Conservation (phyloP, 2,797 vertebrate genomes). For the Poeciliopsis turneri region DNA sequence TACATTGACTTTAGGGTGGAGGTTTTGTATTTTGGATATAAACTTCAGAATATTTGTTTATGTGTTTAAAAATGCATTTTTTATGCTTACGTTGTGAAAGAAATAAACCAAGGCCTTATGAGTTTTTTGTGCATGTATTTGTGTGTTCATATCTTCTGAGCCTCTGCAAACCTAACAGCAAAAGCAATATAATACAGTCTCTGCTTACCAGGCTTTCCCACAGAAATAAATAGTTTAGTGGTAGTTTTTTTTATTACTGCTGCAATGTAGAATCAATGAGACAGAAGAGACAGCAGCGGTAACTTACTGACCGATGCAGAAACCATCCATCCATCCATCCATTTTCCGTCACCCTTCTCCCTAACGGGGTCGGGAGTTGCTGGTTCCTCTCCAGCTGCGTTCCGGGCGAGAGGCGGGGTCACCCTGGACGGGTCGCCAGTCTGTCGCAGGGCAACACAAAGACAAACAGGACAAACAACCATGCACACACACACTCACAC, state of each 20-base stretch:
- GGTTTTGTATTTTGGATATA: background rate
- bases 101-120: background rate
- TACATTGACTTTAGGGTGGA: background rate
- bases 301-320: background rate
- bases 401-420: no score
- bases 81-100: background rate
- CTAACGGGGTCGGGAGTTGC: no score
- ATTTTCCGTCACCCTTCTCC: no score
- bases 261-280: background rate
- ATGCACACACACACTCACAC: no score
- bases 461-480: no score
- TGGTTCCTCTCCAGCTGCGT: no score
- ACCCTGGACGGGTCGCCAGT: no score
- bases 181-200: background rate
- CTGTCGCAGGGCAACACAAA: no score
- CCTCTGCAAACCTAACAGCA: background rate
- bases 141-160: background rate
- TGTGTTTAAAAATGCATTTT: background rate
- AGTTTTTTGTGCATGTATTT: background rate
- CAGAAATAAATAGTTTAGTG: background rate
- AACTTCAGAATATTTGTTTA: background rate
- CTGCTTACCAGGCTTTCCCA: background rate
- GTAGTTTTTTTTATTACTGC: background rate
- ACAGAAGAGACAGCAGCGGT: background rate
- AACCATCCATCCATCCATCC: no score